Base-by-base conservation (phyloP, 2,888 invertebrate species). In the Meiosimyza platycephala region DNA sequence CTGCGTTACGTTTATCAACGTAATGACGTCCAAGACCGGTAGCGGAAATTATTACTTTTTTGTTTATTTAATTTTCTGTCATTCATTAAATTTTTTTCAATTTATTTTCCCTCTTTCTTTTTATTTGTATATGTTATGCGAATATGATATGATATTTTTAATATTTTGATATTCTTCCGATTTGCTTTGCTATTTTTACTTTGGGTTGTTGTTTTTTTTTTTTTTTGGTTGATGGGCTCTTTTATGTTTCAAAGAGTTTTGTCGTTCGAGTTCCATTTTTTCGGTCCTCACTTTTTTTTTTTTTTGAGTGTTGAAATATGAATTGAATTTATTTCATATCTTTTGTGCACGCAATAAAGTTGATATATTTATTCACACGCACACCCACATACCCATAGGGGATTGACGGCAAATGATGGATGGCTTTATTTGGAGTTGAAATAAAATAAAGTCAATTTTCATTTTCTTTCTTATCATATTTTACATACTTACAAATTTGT, bases 311-410 rank as follows among this genome's bases (percentile, higher is more conserved):
- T 28, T 9, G 9, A 57, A 57, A 57, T 28, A 57, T 57, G 57
- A 28, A 57, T 57, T 57, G 57, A 57, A 57, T 57, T 57, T 57
- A 57, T 57, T 57, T 57, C 11, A 18, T 57, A 57, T 13, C 28
- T 55, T 55, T 18, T 55, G 18, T 55, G 55, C 55, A 18, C 18
- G 55, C 55, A 55, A 55, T 22, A 55, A 22, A 55, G 18, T 16
- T 55, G 22, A 18, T 22, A 55, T 22, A 16, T 55, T 22, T 18
- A 55, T 11, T 12, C 18, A 18, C 55, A 1, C 18, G 1, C 18
- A 55, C 18, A 18, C 22, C 22, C 55, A 55, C 54, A 28, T 3
- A 3, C 28, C 3, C 28, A 5, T 28, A 28, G 28, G 28, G 28
- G 28, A 28, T 28, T 28, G 28, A 28, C 4, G 28, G 28, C 28